A percentile compares a stretch with the other conserved stretches of the same genome.
These are phyloP conservation scores for Netelia melanura DNA, from an alignment of 2,888 invertebrate genomes.

Conservation along the genomic window DNA sequence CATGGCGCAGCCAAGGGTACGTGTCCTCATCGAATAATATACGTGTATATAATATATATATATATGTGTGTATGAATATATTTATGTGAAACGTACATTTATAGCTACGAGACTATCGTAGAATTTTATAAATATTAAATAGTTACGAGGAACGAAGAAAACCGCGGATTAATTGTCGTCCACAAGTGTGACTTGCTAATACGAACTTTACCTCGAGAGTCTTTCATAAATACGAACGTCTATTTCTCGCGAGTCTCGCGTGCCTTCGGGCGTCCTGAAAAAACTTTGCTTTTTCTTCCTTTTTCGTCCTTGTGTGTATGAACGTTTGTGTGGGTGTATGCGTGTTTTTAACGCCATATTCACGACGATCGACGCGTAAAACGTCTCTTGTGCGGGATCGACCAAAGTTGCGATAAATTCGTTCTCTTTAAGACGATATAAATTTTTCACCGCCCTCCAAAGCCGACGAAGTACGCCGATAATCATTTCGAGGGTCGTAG, in stretches of 20 bases:
- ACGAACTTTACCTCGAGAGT: too few relatives aligned
- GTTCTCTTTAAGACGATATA: constrained; percentile 19
- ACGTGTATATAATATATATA: not conserved
- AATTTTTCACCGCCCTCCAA: not conserved
- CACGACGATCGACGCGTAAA: constrained; percentile 40
- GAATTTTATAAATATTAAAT: constrained; percentile 37
- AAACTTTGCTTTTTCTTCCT: not conserved
- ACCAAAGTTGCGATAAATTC: constrained; percentile 23
- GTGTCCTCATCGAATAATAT: constrained; percentile 82
- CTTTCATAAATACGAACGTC: too few relatives aligned
- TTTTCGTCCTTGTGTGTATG: not conserved
- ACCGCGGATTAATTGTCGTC: not conserved
- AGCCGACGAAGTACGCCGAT: constrained; percentile 21
- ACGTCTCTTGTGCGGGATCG: not conserved
- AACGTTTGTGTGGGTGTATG: not conserved
- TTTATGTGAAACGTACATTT: not conserved
- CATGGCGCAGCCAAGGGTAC: constrained; percentile 97
- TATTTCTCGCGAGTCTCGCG: too few relatives aligned
- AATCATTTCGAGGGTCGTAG: constrained; percentile 30
- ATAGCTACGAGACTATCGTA: not conserved
- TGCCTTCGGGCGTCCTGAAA: too few relatives aligned
- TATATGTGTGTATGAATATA: constrained; percentile 5
- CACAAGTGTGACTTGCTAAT: constrained; percentile 15
- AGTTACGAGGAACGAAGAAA: not conserved
- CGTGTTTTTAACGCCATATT: constrained; percentile 19